Evolutionary conservation across 2,113 vertebrate genomes (phyloP).

Genomic region (Pelecanus crispus): DNA sequence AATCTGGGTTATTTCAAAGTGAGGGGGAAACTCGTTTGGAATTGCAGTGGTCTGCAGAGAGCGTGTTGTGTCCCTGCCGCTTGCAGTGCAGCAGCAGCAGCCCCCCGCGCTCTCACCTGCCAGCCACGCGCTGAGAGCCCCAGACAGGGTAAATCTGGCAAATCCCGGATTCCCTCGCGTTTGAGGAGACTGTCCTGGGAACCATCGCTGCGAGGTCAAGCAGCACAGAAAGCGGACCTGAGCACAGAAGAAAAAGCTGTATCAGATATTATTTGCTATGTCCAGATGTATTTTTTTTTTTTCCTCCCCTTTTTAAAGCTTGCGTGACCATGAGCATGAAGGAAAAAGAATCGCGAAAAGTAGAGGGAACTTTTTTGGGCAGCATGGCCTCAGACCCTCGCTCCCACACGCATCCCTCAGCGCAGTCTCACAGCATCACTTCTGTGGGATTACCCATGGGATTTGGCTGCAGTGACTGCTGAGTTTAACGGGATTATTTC

Average conservation of each 20-base stretch:
- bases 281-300: no score
- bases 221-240: not conserved
- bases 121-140: no score
- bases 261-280: not conserved
- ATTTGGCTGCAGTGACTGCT: no score
- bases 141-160: not conserved
- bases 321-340: not conserved
- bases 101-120: not conserved
- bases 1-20: not conserved
- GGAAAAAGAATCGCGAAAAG: not conserved
- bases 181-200: not conserved
- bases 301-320: not conserved
- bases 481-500: not conserved
- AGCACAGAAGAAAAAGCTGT: not conserved
- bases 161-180: not conserved
- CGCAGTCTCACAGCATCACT: rapidly evolving
- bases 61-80: not conserved
- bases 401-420: not conserved
- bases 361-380: rapidly evolving
- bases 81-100: not conserved
- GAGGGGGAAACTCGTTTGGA: not conserved
- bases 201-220: not conserved
- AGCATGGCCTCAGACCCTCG: not conserved
- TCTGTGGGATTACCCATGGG: not conserved
- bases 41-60: not conserved